These are phyloP conservation scores for Troides oblongomaculatus DNA, from an alignment of 2,888 invertebrate genomes.

Conservation along the genomic window DNA sequence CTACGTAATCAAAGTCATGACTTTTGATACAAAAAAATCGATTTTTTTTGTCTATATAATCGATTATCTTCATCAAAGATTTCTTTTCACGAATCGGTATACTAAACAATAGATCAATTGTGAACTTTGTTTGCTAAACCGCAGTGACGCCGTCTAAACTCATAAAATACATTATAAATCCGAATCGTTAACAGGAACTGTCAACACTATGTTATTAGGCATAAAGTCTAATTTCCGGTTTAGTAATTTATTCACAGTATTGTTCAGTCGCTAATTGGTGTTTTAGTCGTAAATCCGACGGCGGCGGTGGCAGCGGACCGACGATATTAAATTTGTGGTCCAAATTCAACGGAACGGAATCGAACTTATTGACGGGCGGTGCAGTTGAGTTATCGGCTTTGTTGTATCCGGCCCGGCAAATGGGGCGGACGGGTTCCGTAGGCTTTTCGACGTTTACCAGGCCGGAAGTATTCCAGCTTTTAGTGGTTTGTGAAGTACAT, in stretches of 20 bases:
- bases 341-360: slow-evolving; percentile 27
- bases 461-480: not conserved
- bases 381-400: slow-evolving; percentile 17
- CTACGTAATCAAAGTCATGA: too few relatives aligned
- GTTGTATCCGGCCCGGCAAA: not conserved
- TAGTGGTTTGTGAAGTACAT: not conserved
- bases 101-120: not conserved
- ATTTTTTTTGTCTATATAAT: not conserved
- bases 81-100: not conserved
- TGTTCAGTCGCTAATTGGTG: slow-evolving; percentile 28
- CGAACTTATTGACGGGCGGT: slow-evolving; percentile 28
- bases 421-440: slow-evolving; percentile 4
- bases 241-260: slow-evolving; percentile 2
- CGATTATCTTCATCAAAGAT: not conserved
- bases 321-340: slow-evolving; percentile 30
- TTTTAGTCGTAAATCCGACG: slow-evolving; percentile 26
- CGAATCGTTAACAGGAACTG: not conserved
- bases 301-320: slow-evolving; percentile 1
- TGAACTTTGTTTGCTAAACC: not conserved
- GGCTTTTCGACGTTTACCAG: slow-evolving; percentile 12
- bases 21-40: too few relatives aligned
- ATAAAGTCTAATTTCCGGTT: slow-evolving; percentile 8
- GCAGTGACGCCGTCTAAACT: not conserved
- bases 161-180: slow-evolving; percentile 1
- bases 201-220: not conserved